phyloP scores from a whole-genome alignment of 2,888 invertebrate species.

The Tenthredo distinguenda region DNA sequence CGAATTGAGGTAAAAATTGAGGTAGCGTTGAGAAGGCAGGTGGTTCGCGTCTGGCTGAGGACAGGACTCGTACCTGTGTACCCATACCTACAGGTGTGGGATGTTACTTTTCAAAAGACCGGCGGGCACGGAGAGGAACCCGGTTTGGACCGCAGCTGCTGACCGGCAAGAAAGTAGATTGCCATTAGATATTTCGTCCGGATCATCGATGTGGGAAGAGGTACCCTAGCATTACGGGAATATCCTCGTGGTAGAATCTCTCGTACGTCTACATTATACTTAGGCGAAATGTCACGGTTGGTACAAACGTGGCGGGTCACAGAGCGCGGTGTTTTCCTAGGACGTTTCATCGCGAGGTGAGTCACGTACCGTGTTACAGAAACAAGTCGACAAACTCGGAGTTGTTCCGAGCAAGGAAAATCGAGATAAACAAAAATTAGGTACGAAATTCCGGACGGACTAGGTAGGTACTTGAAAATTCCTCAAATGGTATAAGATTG shows the following conservation, averaged over 20 bases:
- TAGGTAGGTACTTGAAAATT: constrained; percentile 7
- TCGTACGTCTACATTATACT: not conserved
- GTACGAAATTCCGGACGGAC: not conserved
- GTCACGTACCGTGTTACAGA: constrained; percentile 32
- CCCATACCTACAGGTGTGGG: not conserved
- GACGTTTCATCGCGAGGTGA: not conserved
- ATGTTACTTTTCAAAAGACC: constrained; percentile 12
- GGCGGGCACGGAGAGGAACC: not conserved
- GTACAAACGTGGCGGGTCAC: not conserved
- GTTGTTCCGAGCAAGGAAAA: not conserved
- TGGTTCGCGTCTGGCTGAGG: not conserved
- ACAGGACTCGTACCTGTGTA: constrained; percentile 2
- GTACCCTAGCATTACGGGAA: not conserved
- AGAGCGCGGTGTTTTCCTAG: not conserved
- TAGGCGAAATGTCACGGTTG: not conserved
- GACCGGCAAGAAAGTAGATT: not conserved
- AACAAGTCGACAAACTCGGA: constrained; percentile 5
- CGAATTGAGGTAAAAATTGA: constrained; percentile 39
- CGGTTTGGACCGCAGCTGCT: constrained; percentile 38
- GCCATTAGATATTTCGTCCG: constrained; percentile 9
- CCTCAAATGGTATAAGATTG: not conserved
- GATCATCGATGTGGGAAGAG: not conserved
- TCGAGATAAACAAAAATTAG: not conserved
- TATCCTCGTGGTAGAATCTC: not conserved
- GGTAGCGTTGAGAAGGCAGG: not conserved